A percentile compares a stretch with the other conserved stretches of the same genome.
These are phyloP conservation scores for Quadroppia sp. DNA, from an alignment of 2,888 invertebrate genomes.

Conservation along the genomic window DNA sequence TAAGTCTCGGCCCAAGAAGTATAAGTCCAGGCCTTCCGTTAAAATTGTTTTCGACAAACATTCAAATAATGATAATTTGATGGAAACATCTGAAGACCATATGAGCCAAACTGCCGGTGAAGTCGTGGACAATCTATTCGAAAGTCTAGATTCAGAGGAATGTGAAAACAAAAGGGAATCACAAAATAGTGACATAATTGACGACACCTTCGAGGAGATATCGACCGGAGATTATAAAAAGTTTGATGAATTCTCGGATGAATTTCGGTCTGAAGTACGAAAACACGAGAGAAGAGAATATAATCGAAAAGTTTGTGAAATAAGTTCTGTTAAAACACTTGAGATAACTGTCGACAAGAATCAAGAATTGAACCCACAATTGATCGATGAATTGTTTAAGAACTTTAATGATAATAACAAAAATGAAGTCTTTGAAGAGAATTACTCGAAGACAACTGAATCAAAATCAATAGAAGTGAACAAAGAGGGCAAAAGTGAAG, in stretches of 20 bases:
- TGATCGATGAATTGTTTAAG: not conserved
- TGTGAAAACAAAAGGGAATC: not conserved
- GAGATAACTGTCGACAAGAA: not conserved
- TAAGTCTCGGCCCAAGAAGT: constrained; percentile 22
- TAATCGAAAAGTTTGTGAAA: constrained; percentile 8
- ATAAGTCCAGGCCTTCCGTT: not conserved
- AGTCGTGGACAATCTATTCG: constrained; percentile 17
- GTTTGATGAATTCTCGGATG: constrained; percentile 22
- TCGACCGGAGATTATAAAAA: constrained; percentile 19
- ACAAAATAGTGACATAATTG: not conserved
- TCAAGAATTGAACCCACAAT: not conserved
- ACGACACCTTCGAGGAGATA: constrained; percentile 18
- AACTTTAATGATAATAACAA: not conserved
- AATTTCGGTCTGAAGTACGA: not conserved
- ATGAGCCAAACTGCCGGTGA: not conserved
- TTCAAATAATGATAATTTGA: not conserved
- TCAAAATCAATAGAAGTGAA: not conserved
- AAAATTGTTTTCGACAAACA: not conserved
- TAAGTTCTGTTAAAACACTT: constrained; percentile 1
- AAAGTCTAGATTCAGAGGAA: not conserved
- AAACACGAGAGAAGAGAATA: not conserved
- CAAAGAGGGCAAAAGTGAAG: not conserved
- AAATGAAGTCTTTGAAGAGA: constrained; percentile 9
- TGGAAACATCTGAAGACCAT: not conserved
- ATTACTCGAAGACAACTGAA: not conserved